phyloP scores from a whole-genome alignment of 2,888 invertebrate genomes.

The Eurytoma adleriae region DNA sequence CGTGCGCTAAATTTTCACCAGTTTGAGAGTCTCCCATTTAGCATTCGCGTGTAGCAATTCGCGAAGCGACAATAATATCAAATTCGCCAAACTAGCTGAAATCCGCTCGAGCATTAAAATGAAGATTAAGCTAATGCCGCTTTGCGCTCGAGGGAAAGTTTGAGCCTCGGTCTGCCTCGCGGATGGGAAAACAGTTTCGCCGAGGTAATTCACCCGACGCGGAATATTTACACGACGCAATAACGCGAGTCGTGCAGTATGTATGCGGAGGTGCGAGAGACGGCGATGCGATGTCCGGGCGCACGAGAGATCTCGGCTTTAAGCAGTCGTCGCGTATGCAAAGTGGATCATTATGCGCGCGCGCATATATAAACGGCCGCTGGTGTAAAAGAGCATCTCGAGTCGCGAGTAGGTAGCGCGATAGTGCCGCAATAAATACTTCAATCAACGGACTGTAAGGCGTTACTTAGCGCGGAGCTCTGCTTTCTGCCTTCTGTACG shows the following conservation, averaged over 20 bases:
- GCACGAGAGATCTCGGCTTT: slow-evolving; percentile 21
- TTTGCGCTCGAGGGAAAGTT: no score
- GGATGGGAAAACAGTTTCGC: no score
- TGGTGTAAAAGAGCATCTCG: background rate
- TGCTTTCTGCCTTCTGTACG: no score
- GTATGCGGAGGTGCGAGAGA: slow-evolving; percentile 15
- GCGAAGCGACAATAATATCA: no score
- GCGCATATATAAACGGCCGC: background rate
- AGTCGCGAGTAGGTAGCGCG: background rate
- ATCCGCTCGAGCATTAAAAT: no score
- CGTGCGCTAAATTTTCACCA: no score
- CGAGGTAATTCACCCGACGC: background rate
- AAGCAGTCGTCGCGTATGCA: slow-evolving; percentile 63
- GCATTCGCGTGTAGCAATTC: no score
- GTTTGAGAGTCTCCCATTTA: no score
- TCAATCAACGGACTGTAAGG: background rate
- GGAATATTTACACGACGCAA: slow-evolving; percentile 22
- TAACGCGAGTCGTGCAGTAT: slow-evolving; percentile 1
- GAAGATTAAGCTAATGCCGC: no score
- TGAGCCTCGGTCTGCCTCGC: no score
- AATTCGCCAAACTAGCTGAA: no score
- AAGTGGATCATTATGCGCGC: slow-evolving; percentile 72
- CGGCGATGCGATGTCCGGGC: background rate
- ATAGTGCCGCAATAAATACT: slow-evolving; percentile 8
- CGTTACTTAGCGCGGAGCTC: background rate